Conservation (phyloP, 2,797 vertebrate species). For the Menidia menidia region DNA sequence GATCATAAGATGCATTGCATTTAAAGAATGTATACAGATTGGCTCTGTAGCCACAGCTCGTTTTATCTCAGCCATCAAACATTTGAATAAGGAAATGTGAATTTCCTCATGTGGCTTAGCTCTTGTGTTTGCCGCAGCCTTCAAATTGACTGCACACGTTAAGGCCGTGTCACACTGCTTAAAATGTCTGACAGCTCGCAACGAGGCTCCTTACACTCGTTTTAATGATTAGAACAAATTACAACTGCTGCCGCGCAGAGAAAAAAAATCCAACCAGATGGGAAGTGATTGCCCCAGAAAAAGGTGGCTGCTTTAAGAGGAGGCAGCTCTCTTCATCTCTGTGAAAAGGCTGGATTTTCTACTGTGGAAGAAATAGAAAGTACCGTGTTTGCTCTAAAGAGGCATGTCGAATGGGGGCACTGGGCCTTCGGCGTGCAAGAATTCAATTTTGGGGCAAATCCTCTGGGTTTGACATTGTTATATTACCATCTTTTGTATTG, state of each 20-base stretch:
- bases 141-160: conserved; percentile 48
- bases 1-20: conserved; percentile 1
- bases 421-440: conserved; percentile 12
- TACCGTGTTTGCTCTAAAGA: conserved; percentile 26
- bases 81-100: conserved; percentile 24
- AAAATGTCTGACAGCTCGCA: conserved; percentile 32
- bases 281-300: conserved; percentile 34
- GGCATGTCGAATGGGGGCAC: conserved; percentile 17
- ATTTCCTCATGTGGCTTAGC: conserved; percentile 20
- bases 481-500: conserved; percentile 32
- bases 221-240: conserved; percentile 49
- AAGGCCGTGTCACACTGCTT: conserved; percentile 31
- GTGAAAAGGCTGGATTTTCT: conserved; percentile 11
- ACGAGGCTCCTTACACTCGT: conserved; percentile 32
- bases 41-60: conserved; percentile 4
- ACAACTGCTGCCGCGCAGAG: neutral
- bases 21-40: neutral
- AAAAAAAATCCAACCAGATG: conserved; percentile 27
- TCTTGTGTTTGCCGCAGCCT: conserved; percentile 23
- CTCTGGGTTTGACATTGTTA: conserved; percentile 8
- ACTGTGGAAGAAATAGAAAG: conserved; percentile 8
- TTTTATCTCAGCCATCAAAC: conserved; percentile 33
- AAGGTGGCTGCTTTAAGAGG: conserved; percentile 27
- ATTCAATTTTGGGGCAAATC: conserved; percentile 35
- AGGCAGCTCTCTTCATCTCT: conserved; percentile 15